These are phyloP conservation scores for Ectropis crepuscularia DNA, from an alignment of 2,888 invertebrate species.

Conservation along the genomic window DNA sequence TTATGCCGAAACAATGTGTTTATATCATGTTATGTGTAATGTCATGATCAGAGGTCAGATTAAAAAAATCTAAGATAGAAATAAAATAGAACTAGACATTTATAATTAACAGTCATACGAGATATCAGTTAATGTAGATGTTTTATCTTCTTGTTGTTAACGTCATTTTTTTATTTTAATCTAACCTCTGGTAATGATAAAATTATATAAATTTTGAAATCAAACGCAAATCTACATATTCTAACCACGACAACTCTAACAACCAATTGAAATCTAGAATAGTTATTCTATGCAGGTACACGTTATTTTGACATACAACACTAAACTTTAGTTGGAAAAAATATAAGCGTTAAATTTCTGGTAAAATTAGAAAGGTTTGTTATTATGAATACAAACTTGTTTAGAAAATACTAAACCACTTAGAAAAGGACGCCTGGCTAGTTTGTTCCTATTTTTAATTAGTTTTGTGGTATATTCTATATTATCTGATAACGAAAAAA, in stretches of 20 bases:
- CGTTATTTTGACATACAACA: slow-evolving; percentile 32
- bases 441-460: too few relatives aligned
- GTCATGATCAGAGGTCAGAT: slow-evolving; percentile 35
- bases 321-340: slow-evolving; percentile 14
- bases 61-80: slow-evolving; percentile 5
- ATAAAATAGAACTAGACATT: neutral
- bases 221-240: slow-evolving; percentile 30
- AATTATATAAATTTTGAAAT: slow-evolving; percentile 32
- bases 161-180: slow-evolving; percentile 5
- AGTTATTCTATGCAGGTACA: slow-evolving; percentile 10
- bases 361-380: too few relatives aligned
- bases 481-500: too few relatives aligned
- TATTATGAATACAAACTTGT: too few relatives aligned
- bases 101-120: too few relatives aligned
- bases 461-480: too few relatives aligned
- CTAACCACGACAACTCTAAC: slow-evolving; percentile 20
- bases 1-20: slow-evolving; percentile 35
- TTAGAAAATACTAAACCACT: too few relatives aligned
- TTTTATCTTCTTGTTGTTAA: neutral
- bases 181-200: slow-evolving; percentile 33
- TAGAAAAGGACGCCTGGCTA: too few relatives aligned
- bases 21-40: slow-evolving; percentile 24
- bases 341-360: slow-evolving; percentile 14
- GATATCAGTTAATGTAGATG: too few relatives aligned
- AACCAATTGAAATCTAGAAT: slow-evolving; percentile 26